Evolutionary conservation across 1,140 invertebrate genomes (phyloP), one percentile per base, ranked within the genome.

Genomic region (Prorops nasuta): DNA sequence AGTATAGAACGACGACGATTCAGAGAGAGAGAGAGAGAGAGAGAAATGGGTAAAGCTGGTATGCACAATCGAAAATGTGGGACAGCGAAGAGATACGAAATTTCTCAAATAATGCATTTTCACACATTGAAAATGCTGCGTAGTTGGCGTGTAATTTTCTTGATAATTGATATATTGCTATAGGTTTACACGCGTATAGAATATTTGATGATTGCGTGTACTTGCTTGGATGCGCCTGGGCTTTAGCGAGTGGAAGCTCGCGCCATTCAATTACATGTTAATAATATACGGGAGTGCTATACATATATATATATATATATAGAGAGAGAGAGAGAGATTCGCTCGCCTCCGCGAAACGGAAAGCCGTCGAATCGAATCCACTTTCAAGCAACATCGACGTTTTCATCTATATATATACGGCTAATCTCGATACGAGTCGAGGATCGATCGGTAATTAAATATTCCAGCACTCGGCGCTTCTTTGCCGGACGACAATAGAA

Each of bases 181-280:
- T 34, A 8, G 0, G 17, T 18, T 10, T 38, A 21, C n/a, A 9
- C 19, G 35, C 12, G 20, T 22, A 7, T 28, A 28, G 10, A 28
- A 28, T n/a, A 14, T 22, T 9, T 16, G 17, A 10, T 20, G 15
- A 14, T 16, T 2, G 8, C 14, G 3, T 18, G 17, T 19, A 15
- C 36, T 8, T 28, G 16, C 6, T 32, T 10, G 14, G 10, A 32
- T 12, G 14, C 28, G 14, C 15, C 9, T 21, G 17, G 19, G 18
- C 19, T n/a, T 21, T 20, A 49, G 49, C 49, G 38, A 10, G 53
- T 54, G 60, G 62, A 64, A 63, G 58, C 58, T 68, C 58, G 64
- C 61, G 59, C 65, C 63, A 67, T 72, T 74, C 67, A 71, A 72
- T 72, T 72, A 71, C 63, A 71, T 69, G 66, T 74, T 72, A 72